Base-by-base conservation (phyloP, 1,140 invertebrate species). In the Halesus radiatus region DNA sequence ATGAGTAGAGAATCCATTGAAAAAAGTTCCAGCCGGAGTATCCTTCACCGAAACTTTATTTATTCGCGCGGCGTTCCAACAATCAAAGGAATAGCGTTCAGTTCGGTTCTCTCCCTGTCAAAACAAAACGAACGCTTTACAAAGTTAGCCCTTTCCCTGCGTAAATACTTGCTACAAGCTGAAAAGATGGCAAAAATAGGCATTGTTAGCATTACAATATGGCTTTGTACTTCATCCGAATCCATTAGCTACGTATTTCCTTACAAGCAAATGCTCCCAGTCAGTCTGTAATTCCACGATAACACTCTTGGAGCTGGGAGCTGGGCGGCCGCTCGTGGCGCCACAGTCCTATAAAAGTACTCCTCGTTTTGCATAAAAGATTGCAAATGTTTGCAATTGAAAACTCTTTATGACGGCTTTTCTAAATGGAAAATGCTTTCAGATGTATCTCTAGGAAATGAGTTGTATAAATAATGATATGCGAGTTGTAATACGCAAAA, bases 181-280 rank as follows among this genome's bases (percentile, higher is more conserved):
- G 23, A 66, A 26, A 66, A 66, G 62, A 66, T 66, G 32, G 29
- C 62, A 66, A 26, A 66, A 66, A 66, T 66, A 66, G 29, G 23
- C 29, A 66, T 66, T 66, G 62, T 66, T 26, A 66, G n/a, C 29
- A 16, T 37, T 26, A 76, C 74, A 76, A 76, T 76, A 62, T 60
- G 74, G 60, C 26, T n/a, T 37, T 76, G 58, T 76, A 76, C 74
- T 32, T 76, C 60, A 60, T 56, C 58, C 26, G 37, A 60, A 60
- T 76, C 74, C 74, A 76, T 76, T 76, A 76, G 74, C 54, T 37
- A 62, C 54, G 26, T 75, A 50, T 75, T 75, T 66, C 22, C 62
- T 45, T 16, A 15, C 32, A 64, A 7, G 26, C 18, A 37, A 60
- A 62, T 76, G 54, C 52, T 54, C 32, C 74, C 54, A 62, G 7